Base-by-base conservation (phyloP, 2,797 vertebrate species). In the Melanotaenia trifasciata region DNA sequence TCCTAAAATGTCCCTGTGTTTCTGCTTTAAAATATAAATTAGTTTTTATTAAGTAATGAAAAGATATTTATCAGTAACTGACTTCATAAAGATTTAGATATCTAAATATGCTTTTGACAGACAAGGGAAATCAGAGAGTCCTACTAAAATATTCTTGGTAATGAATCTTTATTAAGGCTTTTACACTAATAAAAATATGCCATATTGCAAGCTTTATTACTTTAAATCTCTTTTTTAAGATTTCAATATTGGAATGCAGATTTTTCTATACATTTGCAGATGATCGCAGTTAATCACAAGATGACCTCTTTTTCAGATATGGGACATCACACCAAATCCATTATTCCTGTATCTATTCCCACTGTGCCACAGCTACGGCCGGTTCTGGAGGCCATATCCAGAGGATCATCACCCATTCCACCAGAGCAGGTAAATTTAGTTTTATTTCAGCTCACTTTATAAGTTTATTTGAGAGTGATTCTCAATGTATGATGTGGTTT, bases 281-380 rank as follows among this genome's bases (percentile, higher is more conserved):
- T 36, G 40, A 16, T 1, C 32, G 3, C 6, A 7, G 68, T 56
- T 76, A 64, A 58, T 76, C 18, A 57, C 47, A 36, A 45, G 18
- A 12, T 67, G 8, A 63, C 53, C 59, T 87, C 5, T 76, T 74
- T 85, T 88, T 13, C 92, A 98, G 97, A 97, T 84, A 92, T 92
- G 40, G 88, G 95, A 76, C 93, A 96, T 80, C 96, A 95, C 2
- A 94, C 94, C 67, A 97, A 96, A 90, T 85, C 96, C 51, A 93
- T 96, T 78, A 95, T 95, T 72, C 96, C 96, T 36, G 91, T 87
- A 12, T 96, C 96, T 13, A 96, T 95, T 12, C 97, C 96, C 59
- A 96, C 96, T 33, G 96, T 97, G 92, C 96, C 95, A 75, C 96
- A 97, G 79, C 96, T 97, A 28, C 92, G 96, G 7, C 96, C 96